These are phyloP conservation scores for Hippopotamyrus pictus DNA, from an alignment of 2,797 vertebrate genomes.

Conservation along the genomic window DNA sequence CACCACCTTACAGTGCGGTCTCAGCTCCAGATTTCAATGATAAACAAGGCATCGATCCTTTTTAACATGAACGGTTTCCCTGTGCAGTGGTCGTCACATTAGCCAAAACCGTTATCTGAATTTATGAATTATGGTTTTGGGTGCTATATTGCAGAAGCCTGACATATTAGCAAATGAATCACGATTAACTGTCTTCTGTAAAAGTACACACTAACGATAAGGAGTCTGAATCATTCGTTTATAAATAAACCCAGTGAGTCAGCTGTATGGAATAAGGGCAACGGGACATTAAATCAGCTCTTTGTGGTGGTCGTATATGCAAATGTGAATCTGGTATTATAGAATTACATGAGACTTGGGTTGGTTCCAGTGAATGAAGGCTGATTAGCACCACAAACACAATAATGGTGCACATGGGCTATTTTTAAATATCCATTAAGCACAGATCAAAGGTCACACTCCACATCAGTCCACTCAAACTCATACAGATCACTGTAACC, in stretches of 20 bases:
- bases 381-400: slow-evolving; percentile 18
- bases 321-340: background rate
- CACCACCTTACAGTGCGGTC: background rate
- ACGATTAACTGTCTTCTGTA: background rate
- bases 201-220: background rate
- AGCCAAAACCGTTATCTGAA: background rate
- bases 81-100: background rate
- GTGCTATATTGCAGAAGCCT: background rate
- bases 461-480: slow-evolving; percentile 22
- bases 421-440: slow-evolving; percentile 44
- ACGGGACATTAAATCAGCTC: slow-evolving; percentile 8
- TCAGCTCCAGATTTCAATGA: background rate
- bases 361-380: background rate
- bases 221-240: background rate
- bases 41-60: background rate
- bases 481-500: slow-evolving; percentile 45
- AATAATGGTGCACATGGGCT: background rate
- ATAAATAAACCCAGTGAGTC: background rate
- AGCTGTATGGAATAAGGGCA: background rate
- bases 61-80: background rate
- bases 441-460: slow-evolving; percentile 36
- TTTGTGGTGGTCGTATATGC: background rate
- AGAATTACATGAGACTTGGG: background rate
- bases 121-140: background rate
- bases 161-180: background rate